These are phyloP conservation scores for Acleris literana DNA, from an alignment of 2,888 invertebrate genomes.

Conservation along the genomic window DNA sequence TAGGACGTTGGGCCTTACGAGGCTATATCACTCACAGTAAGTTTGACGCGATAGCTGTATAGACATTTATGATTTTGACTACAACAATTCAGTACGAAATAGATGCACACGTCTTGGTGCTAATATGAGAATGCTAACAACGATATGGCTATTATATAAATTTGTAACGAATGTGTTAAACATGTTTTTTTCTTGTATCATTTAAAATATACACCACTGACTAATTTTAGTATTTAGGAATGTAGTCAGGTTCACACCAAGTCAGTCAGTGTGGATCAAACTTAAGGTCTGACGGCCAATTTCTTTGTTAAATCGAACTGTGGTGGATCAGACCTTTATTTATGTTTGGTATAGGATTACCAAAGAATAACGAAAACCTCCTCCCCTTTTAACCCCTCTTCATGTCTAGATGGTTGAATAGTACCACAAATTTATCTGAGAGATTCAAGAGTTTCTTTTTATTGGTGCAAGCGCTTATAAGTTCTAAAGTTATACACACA, in stretches of 20 bases:
- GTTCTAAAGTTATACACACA: background rate
- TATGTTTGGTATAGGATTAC: constrained; percentile 53
- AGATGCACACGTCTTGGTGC: too few species aligned
- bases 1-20: too few species aligned
- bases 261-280: constrained; percentile 17
- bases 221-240: background rate
- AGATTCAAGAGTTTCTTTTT: background rate
- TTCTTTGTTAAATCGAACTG: constrained; percentile 2
- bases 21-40: too few species aligned
- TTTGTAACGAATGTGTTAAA: too few species aligned
- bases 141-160: too few species aligned
- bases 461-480: background rate
- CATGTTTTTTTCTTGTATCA: background rate
- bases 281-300: constrained; percentile 8
- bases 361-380: constrained; percentile 53
- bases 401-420: background rate
- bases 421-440: background rate
- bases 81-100: too few species aligned
- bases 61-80: too few species aligned
- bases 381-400: constrained; percentile 35
- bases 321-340: constrained; percentile 11
- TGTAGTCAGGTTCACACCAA: constrained; percentile 3
- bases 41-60: too few species aligned
- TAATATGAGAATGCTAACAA: too few species aligned
- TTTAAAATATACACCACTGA: background rate